A percentile compares a stretch with the other conserved stretches of the same genome.
Evolutionary conservation across 2,888 invertebrate genomes (phyloP).

Genomic region (Chalcis sispes): DNA sequence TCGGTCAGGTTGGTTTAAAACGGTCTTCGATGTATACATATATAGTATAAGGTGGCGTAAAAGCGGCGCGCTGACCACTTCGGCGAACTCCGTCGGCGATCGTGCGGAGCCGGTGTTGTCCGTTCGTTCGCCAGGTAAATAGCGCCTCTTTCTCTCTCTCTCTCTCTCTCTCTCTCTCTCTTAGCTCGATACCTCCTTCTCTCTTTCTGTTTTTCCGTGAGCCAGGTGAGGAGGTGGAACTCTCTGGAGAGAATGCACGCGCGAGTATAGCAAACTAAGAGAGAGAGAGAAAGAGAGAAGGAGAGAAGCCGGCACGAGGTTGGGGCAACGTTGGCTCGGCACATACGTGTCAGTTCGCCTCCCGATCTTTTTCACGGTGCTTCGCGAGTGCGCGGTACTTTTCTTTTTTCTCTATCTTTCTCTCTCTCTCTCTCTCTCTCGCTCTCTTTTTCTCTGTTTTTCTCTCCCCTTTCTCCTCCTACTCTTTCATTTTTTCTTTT

Average conservation of each 20-base stretch:
- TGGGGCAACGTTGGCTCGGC: constrained; percentile 18
- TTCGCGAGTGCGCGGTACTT: neutral
- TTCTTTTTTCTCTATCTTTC: too few relatives aligned
- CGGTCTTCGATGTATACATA: too few relatives aligned
- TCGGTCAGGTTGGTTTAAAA: too few relatives aligned
- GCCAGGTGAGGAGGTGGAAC: constrained; percentile 25
- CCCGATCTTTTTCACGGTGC: constrained; percentile 52
- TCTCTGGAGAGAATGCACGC: constrained; percentile 23
- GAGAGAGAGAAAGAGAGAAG: constrained; percentile 30
- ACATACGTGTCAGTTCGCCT: constrained; percentile 56
- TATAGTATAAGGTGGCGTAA: too few relatives aligned
- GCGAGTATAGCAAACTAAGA: neutral
- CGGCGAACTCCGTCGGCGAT: constrained; percentile 5
- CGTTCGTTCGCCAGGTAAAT: constrained; percentile 49
- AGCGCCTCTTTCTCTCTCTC: neutral
- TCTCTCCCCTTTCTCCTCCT: too few relatives aligned
- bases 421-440: neutral
- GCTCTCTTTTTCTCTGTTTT: neutral
- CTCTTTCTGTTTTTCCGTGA: neutral
- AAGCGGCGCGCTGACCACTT: neutral
- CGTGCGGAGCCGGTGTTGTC: neutral
- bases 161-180: neutral
- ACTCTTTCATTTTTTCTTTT: too few relatives aligned
- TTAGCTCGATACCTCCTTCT: neutral
- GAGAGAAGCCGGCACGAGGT: constrained; percentile 39